A percentile compares a stretch with the other conserved stretches of the same genome.
phyloP scores from a whole-genome alignment of 2,888 invertebrate species.

The Liodrosophila aerea region DNA sequence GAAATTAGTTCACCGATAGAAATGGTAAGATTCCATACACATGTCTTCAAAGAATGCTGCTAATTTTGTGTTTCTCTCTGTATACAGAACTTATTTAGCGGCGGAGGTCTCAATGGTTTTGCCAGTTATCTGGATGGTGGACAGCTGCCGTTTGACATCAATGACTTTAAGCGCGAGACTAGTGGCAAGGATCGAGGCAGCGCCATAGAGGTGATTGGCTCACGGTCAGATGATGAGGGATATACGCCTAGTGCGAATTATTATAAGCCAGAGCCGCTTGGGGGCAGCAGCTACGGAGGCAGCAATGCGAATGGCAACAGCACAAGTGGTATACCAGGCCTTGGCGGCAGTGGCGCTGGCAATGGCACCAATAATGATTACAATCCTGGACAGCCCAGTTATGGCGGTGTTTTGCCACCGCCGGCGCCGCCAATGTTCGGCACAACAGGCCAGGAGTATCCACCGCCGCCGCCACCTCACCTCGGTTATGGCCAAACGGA shows the following conservation, averaged over 20 bases:
- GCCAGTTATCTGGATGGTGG: constrained; percentile 86
- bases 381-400: constrained; percentile 44
- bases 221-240: constrained; percentile 84
- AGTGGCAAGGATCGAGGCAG: constrained; percentile 56
- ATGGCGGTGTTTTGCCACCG: constrained; percentile 63
- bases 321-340: constrained; percentile 48
- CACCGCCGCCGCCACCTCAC: constrained; percentile 79
- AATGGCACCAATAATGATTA: constrained; percentile 41
- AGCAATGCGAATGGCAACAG: constrained; percentile 44
- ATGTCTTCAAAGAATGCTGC: background rate
- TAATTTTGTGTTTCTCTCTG: background rate
- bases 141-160: constrained; percentile 85
- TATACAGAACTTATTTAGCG: constrained; percentile 78
- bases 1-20: constrained; percentile 79
- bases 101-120: constrained; percentile 84
- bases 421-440: constrained; percentile 65
- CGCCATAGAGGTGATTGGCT: constrained; percentile 85
- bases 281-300: constrained; percentile 57
- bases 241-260: constrained; percentile 82
- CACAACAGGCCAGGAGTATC: constrained; percentile 51
- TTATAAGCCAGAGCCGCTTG: constrained; percentile 82
- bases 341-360: constrained; percentile 35
- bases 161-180: constrained; percentile 81
- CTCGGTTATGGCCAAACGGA: constrained; percentile 62
- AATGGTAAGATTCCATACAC: constrained; percentile 48